Percentiles rank a stretch among this genome's conserved stretches.
Conservation (phyloP, 2,113 vertebrate genomes). For the Psettodes erumei region DNA sequence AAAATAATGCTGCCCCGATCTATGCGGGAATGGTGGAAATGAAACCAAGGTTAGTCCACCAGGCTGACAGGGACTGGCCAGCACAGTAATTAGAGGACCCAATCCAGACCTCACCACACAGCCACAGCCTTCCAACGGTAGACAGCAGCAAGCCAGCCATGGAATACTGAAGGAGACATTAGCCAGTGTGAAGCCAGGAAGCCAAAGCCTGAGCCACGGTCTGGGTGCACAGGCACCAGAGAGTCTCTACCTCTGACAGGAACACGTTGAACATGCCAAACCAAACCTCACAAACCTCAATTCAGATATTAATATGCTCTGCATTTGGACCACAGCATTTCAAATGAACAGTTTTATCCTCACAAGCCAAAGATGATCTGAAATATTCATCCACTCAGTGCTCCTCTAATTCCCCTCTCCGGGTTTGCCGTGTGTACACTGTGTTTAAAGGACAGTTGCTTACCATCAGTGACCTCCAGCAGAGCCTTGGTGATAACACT, state of each 20-base stretch:
- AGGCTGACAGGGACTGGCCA: conserved; percentile 61
- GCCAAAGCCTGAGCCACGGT: conserved; percentile 66
- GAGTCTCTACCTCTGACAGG: conserved; percentile 77
- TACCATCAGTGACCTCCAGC: conserved; percentile 98
- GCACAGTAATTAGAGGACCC: conserved; percentile 67
- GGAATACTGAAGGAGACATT: conserved; percentile 65
- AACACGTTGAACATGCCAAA: conserved; percentile 72
- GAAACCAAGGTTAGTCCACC: conserved; percentile 55
- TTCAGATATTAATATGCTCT: conserved; percentile 72
- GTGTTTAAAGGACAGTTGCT: conserved; percentile 55
- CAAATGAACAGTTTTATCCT: conserved; percentile 58
- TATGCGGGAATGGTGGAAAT: conserved; percentile 58
- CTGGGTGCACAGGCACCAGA: conserved; percentile 78
- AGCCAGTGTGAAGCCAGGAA: conserved; percentile 63
- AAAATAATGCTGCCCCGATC: conserved; percentile 61
- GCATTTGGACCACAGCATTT: conserved; percentile 48
- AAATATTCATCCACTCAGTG: conserved; percentile 51
- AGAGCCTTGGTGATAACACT: conserved; percentile 98
- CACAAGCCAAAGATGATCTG: conserved; percentile 54
- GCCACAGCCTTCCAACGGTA: conserved; percentile 68
- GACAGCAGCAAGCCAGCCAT: conserved; percentile 68
- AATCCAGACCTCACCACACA: conserved; percentile 72
- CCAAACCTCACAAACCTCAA: conserved; percentile 75
- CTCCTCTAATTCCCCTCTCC: conserved; percentile 37
- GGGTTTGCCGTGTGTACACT: conserved; percentile 20